Evolutionary conservation across 1,140 invertebrate species (phyloP).

Genomic region (Diorhabda elongata): DNA sequence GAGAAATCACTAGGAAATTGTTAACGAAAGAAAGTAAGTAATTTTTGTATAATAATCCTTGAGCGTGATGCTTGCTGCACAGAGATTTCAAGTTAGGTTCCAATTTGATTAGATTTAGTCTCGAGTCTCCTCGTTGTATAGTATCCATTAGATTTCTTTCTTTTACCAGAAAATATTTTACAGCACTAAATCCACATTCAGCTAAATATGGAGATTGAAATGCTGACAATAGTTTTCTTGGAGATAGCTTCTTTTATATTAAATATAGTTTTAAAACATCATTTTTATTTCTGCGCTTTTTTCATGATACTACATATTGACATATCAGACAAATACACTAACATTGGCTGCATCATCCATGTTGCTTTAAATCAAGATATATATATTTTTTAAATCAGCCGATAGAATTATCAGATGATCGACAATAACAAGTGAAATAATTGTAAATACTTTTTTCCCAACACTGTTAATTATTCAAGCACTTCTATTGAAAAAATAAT

Average conservation of each 20-base stretch:
- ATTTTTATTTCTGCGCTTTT: neutral
- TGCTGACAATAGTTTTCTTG: neutral
- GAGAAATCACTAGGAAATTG: no score
- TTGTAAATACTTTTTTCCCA: no score
- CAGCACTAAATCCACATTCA: neutral
- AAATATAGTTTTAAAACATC: neutral
- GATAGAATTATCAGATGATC: no score
- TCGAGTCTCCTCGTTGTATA: neutral
- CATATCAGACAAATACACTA: neutral
- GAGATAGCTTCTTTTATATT: neutral
- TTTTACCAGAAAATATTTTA: neutral
- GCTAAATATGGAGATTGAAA: neutral
- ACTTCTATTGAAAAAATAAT: no score
- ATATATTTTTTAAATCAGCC: no score
- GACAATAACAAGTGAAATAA: no score
- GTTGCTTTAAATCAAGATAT: neutral
- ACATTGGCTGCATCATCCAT: neutral
- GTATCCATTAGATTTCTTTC: neutral
- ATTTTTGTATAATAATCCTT: no score
- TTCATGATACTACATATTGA: neutral
- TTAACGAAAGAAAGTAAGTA: no score
- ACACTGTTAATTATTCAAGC: no score
- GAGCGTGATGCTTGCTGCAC: no score
- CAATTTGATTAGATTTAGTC: neutral
- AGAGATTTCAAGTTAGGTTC: neutral